Evolutionary conservation across 2,797 vertebrate species (phyloP).

Genomic region (Pachyuromys duprasi): DNA sequence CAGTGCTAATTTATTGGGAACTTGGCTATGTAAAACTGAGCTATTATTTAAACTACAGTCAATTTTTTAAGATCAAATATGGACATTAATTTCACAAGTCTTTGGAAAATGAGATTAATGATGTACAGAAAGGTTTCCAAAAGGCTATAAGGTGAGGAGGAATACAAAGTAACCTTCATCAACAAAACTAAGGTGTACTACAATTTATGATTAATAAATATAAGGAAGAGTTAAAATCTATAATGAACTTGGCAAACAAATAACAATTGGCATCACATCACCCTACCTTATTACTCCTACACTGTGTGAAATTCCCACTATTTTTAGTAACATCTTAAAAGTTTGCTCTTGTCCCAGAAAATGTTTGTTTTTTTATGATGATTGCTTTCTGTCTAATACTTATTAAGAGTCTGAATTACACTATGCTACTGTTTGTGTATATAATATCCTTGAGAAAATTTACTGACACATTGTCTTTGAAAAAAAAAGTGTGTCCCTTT

Average conservation of each 20-base stretch:
- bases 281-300: constrained; percentile 55
- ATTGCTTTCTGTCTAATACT: constrained; percentile 61
- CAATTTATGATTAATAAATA: constrained; percentile 67
- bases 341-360: constrained; percentile 68
- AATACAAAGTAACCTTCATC: constrained; percentile 37
- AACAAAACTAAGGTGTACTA: constrained; percentile 58
- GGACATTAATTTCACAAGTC: not conserved
- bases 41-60: constrained; percentile 3
- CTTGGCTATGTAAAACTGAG: not conserved
- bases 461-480: not conserved
- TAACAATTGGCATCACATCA: constrained; percentile 21
- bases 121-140: constrained; percentile 55
- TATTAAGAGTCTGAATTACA: constrained; percentile 79
- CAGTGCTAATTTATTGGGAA: not conserved
- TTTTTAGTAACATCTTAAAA: constrained; percentile 67
- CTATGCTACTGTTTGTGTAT: constrained; percentile 37
- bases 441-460: not conserved
- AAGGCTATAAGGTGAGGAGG: rapidly evolving
- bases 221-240: constrained; percentile 58
- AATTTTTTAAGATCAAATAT: constrained; percentile 21
- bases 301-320: constrained; percentile 55
- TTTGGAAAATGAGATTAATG: not conserved
- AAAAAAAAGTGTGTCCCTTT: constrained; percentile 24
- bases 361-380: constrained; percentile 58
- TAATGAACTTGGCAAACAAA: constrained; percentile 57